A percentile compares a stretch with the other conserved stretches of the same genome.
These are phyloP conservation scores for Nipponacmea schrenckii DNA, from an alignment of 2,888 invertebrate genomes.

Conservation along the genomic window DNA sequence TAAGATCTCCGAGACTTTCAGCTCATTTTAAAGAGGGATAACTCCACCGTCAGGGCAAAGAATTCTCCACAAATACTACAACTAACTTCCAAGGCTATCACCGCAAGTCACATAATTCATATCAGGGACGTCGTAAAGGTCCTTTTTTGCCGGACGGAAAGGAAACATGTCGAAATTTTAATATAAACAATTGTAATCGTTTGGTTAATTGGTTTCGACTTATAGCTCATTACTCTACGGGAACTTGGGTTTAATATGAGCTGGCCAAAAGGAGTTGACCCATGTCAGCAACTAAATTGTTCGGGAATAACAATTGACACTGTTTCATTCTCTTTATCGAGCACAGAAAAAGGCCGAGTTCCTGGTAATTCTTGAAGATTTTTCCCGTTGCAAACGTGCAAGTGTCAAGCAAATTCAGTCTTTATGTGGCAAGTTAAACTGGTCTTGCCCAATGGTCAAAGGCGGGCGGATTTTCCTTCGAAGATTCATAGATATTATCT, in stretches of 20 bases:
- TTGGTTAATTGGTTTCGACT: background rate
- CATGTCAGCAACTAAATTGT: too few relatives aligned
- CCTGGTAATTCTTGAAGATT: too few relatives aligned
- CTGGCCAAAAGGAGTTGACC: too few relatives aligned
- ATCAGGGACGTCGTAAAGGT: background rate
- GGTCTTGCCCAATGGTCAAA: background rate
- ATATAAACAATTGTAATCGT: background rate
- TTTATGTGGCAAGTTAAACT: background rate
- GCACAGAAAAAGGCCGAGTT: too few relatives aligned
- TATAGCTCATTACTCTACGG: background rate
- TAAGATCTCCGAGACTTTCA: background rate
- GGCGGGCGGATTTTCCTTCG: background rate
- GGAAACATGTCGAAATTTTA: background rate
- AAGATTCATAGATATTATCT: background rate
- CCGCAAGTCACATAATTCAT: background rate
- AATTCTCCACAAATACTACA: too few relatives aligned
- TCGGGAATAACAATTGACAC: too few relatives aligned
- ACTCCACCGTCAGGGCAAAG: background rate
- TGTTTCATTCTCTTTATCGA: too few relatives aligned
- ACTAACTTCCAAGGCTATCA: background rate
- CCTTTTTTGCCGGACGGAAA: constrained; percentile 2
- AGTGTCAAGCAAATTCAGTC: background rate
- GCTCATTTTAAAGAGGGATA: background rate
- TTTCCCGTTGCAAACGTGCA: background rate
- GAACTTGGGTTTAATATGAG: background rate